A percentile compares a stretch with the other conserved stretches of the same genome.
Conservation (phyloP, 2,113 vertebrate species). For the Porphyrio hochstetteri region DNA sequence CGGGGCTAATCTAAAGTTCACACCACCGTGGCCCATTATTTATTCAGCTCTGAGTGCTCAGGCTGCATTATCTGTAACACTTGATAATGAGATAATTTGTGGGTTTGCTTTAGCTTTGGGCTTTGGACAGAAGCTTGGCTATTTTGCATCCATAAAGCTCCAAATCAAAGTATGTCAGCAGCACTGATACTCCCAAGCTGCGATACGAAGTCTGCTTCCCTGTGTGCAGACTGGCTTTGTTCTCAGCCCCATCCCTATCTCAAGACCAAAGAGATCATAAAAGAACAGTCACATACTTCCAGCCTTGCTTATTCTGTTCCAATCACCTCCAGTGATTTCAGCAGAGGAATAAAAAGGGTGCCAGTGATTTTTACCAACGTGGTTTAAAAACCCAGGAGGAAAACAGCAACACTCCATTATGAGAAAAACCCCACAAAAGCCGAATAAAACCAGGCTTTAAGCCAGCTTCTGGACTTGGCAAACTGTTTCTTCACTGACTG, state of each 20-base stretch:
- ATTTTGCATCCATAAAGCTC: neutral
- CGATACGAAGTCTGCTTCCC: neutral
- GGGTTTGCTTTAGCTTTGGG: neutral
- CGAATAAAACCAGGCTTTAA: neutral
- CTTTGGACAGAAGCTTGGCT: neutral
- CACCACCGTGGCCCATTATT: neutral
- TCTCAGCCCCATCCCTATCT: neutral
- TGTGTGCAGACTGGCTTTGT: neutral
- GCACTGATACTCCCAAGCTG: neutral
- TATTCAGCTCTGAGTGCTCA: slow-evolving; percentile 1
- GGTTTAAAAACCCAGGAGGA: neutral
- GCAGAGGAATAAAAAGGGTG: neutral
- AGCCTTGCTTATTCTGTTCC: neutral
- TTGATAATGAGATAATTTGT: neutral
- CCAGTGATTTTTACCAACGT: neutral
- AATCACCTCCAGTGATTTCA: neutral
- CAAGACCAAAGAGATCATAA: neutral
- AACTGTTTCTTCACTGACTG: neutral
- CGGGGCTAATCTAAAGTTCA: slow-evolving; percentile 32
- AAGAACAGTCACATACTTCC: neutral
- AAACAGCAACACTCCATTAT: neutral
- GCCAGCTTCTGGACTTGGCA: neutral
- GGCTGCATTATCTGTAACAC: neutral
- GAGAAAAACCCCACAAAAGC: neutral
- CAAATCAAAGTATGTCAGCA: neutral